phyloP scores from a whole-genome alignment of 2,113 vertebrate genomes.

The Corythornis cristatus region DNA sequence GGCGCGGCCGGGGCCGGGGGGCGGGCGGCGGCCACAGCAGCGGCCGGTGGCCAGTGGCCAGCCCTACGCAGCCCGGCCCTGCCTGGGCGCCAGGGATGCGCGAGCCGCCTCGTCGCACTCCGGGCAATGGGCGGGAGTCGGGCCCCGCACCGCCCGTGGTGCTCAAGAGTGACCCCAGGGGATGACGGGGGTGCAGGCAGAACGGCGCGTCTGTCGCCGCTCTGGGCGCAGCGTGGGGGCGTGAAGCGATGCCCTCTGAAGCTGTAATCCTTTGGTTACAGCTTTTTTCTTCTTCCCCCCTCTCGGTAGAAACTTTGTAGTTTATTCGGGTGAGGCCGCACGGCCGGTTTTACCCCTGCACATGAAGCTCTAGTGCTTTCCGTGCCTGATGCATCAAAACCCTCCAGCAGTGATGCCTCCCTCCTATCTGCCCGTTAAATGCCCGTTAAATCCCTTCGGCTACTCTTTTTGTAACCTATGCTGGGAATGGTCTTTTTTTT shows the following conservation, averaged over 20 bases:
- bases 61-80: neutral
- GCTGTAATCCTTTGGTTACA: fast-evolving
- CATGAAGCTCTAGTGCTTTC: fast-evolving
- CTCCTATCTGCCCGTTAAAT: fast-evolving
- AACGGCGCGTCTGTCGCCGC: fast-evolving
- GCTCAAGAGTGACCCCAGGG: fast-evolving
- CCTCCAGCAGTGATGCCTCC: fast-evolving
- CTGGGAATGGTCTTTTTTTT: fast-evolving
- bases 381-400: fast-evolving
- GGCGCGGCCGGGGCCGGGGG: neutral
- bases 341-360: neutral
- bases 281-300: neutral
- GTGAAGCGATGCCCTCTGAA: neutral
- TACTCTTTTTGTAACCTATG: fast-evolving
- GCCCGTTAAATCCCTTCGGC: too few relatives aligned
- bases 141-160: fast-evolving
- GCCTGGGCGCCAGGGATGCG: neutral
- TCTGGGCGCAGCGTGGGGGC: neutral
- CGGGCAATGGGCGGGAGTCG: neutral
- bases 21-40: neutral
- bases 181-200: neutral
- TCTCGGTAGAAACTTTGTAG: fast-evolving
- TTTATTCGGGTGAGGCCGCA: fast-evolving
- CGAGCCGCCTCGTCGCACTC: neutral
- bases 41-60: neutral